These are phyloP conservation scores for Cygnus olor DNA, from an alignment of 2,797 vertebrate genomes.

Conservation along the genomic window DNA sequence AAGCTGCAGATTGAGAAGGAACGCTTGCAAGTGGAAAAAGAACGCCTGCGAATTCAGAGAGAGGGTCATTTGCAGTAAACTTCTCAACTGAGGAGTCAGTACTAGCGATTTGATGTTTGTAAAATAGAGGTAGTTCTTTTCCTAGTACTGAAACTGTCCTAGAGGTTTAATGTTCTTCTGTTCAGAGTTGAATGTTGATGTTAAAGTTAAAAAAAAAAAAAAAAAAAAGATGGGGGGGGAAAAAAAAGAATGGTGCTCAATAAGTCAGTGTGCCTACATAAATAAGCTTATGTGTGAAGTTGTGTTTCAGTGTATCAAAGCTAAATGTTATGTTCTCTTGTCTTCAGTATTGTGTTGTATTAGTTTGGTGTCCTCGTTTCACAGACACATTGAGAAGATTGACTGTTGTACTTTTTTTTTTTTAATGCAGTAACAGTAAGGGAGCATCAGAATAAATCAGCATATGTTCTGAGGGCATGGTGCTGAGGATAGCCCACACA, in stretches of 20 bases:
- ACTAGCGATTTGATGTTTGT: conserved; percentile 39
- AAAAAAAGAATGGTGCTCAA: conserved; percentile 29
- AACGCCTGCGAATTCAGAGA: conserved; percentile 88
- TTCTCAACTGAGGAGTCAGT: neutral
- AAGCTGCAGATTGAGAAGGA: conserved; percentile 93
- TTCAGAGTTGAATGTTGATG: conserved; percentile 44
- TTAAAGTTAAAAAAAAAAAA: conserved; percentile 36
- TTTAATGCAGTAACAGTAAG: conserved; percentile 15
- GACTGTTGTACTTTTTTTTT: conserved; percentile 20
- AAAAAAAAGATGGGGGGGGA: neutral
- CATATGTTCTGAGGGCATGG: conserved; percentile 42
- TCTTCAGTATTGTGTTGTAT: conserved; percentile 63
- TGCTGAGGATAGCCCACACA: conserved; percentile 18
- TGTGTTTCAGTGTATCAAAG: conserved; percentile 57
- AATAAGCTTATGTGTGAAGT: conserved; percentile 55
- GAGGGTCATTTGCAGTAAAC: conserved; percentile 83
- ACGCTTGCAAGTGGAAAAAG: conserved; percentile 92
- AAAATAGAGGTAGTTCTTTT: conserved; percentile 66
- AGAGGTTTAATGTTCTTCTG: conserved; percentile 39
- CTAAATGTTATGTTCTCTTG: conserved; percentile 56
- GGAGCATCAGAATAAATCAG: conserved; percentile 44
- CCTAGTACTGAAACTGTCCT: conserved; percentile 55
- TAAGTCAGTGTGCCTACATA: conserved; percentile 71
- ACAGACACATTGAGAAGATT: conserved; percentile 6
- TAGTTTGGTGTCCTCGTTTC: conserved; percentile 38